Evolutionary conservation across 1,140 invertebrate genomes (phyloP).

Genomic region (Melitaea cinxia): DNA sequence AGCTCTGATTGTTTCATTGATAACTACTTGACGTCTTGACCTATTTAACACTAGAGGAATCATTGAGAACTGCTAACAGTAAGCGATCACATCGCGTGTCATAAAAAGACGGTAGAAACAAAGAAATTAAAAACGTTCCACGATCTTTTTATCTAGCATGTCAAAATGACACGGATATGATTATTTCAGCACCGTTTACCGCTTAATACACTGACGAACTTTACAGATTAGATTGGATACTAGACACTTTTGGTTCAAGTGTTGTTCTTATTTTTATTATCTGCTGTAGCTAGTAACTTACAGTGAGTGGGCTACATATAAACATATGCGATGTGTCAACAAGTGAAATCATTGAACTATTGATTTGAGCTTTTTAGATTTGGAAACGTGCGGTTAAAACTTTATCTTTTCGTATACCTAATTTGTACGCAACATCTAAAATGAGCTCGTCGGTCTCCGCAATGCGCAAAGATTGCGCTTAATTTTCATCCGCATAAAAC

Average conservation of each 20-base stretch:
- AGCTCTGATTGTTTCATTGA: too few relatives aligned
- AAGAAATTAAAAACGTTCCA: background rate
- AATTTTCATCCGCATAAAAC: conserved; percentile 4
- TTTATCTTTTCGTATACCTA: background rate
- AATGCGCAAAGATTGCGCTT: conserved; percentile 1
- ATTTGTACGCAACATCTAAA: conserved; percentile 5
- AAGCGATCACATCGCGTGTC: too few relatives aligned
- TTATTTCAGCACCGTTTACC: conserved; percentile 34
- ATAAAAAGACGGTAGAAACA: too few relatives aligned
- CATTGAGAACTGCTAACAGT: too few relatives aligned
- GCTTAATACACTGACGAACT: conserved; percentile 18
- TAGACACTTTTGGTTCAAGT: background rate
- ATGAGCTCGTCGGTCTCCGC: background rate
- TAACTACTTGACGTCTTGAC: too few relatives aligned
- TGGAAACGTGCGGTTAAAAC: background rate
- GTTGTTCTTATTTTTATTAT: background rate
- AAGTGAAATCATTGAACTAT: conserved; percentile 3
- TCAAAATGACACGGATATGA: conserved; percentile 38
- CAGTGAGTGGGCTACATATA: background rate
- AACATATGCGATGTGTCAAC: background rate
- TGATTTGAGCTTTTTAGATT: background rate
- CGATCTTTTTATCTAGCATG: conserved; percentile 30
- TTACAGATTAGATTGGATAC: conserved; percentile 6
- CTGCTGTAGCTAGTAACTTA: background rate
- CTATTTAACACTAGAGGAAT: too few relatives aligned